These are phyloP conservation scores for Pitta sordida DNA, from an alignment of 2,113 vertebrate species.

Conservation along the genomic window DNA sequence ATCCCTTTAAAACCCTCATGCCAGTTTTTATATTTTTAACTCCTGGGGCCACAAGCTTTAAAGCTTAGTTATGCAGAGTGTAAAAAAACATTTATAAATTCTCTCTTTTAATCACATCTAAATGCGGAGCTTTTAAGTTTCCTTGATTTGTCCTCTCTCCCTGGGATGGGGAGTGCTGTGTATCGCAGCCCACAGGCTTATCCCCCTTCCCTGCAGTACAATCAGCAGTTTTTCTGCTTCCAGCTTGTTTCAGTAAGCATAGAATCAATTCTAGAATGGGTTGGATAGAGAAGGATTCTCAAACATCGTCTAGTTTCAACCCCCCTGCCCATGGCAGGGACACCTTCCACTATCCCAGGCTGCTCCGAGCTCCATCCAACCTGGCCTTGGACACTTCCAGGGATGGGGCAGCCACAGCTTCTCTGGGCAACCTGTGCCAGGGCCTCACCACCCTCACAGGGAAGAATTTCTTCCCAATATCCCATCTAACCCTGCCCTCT, in stretches of 20 bases:
- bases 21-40: not conserved
- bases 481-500: not conserved
- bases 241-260: not conserved
- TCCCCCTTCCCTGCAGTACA: accelerated
- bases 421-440: not conserved
- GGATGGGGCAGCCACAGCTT: not conserved
- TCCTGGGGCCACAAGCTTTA: not conserved
- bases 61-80: not conserved
- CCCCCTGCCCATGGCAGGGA: not conserved
- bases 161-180: not conserved
- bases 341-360: accelerated
- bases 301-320: not conserved
- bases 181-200: not conserved
- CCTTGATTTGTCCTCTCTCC: not conserved
- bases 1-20: not conserved
- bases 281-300: not conserved
- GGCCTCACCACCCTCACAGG: not conserved
- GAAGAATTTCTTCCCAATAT: not conserved
- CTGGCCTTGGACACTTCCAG: not conserved
- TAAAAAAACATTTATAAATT: not conserved
- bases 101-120: not conserved
- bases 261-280: not conserved
- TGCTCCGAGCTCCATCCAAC: not conserved
- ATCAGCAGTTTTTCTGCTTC: not conserved
- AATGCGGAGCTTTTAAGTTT: not conserved